These are phyloP conservation scores for Grapholita molesta DNA, from an alignment of 1,140 invertebrate species.

Conservation along the genomic window DNA sequence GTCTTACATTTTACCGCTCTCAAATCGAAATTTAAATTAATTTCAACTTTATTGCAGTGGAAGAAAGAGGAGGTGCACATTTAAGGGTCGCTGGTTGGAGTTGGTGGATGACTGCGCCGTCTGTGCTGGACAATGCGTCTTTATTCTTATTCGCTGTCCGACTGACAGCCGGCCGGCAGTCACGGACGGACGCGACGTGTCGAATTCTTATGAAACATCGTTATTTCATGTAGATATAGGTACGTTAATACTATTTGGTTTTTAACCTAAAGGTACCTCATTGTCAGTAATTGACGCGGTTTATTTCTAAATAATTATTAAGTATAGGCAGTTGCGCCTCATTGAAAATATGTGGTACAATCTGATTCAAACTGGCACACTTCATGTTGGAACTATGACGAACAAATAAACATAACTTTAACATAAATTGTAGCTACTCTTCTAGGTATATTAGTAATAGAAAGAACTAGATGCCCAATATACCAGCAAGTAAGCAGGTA, in stretches of 20 bases:
- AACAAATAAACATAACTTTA: background rate
- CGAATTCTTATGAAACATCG: conserved; percentile 4
- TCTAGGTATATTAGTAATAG: background rate
- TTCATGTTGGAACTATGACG: background rate
- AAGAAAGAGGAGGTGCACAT: background rate
- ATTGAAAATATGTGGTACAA: too few species aligned
- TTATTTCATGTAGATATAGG: conserved; percentile 4
- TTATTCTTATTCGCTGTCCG: conserved; percentile 13
- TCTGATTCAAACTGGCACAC: too few species aligned
- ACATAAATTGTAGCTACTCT: background rate
- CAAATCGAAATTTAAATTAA: background rate
- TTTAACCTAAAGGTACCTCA: too few species aligned
- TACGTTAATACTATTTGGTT: background rate
- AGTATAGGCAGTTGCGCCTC: too few species aligned
- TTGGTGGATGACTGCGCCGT: background rate
- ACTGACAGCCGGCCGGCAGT: background rate
- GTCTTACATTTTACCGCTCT: conserved; percentile 4
- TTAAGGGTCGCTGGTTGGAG: background rate
- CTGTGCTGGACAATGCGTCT: conserved; percentile 18
- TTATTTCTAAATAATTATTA: too few species aligned
- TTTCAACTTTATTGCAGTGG: background rate
- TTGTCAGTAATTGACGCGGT: too few species aligned
- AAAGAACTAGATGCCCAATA: too few species aligned
- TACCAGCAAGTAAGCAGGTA: too few species aligned
- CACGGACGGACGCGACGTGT: background rate